These are phyloP conservation scores for Scomber colias DNA, from an alignment of 2,113 vertebrate genomes.

Conservation along the genomic window DNA sequence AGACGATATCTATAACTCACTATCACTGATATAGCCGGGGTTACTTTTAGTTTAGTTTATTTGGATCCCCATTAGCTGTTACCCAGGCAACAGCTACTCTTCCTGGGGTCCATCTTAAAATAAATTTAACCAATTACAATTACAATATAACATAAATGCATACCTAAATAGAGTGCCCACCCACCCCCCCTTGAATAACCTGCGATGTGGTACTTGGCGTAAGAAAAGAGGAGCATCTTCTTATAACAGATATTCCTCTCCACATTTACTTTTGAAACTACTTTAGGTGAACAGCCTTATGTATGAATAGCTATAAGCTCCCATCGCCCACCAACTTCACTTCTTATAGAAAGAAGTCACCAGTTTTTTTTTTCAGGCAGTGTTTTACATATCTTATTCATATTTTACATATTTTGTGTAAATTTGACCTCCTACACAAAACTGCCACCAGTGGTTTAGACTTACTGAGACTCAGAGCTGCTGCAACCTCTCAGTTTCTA, in stretches of 20 bases:
- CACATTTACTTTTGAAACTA: not conserved
- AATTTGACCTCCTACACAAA: conserved; percentile 41
- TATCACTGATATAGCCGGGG: not conserved
- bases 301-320: conserved; percentile 31
- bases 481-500: conserved; percentile 16
- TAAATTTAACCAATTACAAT: too few relatives aligned
- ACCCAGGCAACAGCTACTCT: too few relatives aligned
- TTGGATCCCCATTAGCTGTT: too few relatives aligned
- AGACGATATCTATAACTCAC: not conserved
- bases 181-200: too few relatives aligned
- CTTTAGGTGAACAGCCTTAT: not conserved
- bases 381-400: conserved; percentile 3
- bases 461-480: conserved; percentile 9
- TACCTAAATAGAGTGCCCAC: too few relatives aligned
- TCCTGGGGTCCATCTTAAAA: too few relatives aligned
- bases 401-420: too few relatives aligned
- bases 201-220: too few relatives aligned
- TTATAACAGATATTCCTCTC: too few relatives aligned
- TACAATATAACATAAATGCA: too few relatives aligned
- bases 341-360: conserved; percentile 25
- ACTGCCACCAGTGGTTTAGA: conserved; percentile 19
- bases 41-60: conserved; percentile 6
- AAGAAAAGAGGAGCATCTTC: too few relatives aligned
- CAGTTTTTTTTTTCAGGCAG: not conserved
- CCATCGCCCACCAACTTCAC: conserved; percentile 37